Conservation (phyloP, 2,797 vertebrate genomes). For the Adrianichthys oophorus region DNA sequence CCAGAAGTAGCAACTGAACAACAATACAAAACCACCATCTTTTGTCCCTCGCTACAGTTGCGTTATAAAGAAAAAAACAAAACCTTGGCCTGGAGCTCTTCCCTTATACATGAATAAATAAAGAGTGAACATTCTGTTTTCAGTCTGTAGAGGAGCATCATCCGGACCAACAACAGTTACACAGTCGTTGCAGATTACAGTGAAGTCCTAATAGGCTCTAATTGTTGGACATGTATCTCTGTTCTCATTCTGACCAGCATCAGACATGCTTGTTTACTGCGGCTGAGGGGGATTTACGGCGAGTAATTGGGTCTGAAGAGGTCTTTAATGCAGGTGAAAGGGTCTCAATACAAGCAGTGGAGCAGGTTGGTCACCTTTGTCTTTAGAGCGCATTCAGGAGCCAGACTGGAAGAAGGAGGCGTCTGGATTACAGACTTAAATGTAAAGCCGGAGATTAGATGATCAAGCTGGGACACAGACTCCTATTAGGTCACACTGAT, state of each 20-base stretch:
- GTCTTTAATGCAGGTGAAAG: conserved; percentile 39
- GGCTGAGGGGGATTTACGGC: conserved; percentile 36
- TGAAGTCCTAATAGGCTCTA: conserved; percentile 53
- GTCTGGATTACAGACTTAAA: conserved; percentile 70
- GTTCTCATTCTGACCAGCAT: conserved; percentile 30
- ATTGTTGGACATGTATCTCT: conserved; percentile 42
- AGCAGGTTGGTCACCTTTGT: conserved; percentile 30
- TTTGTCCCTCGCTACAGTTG: too few relatives aligned
- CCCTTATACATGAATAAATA: too few relatives aligned
- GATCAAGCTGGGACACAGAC: conserved; percentile 46
- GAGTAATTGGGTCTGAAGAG: conserved; percentile 24
- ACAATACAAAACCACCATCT: too few relatives aligned
- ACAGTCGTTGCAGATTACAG: conserved; percentile 56
- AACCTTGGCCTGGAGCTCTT: too few relatives aligned
- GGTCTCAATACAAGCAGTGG: conserved; percentile 51
- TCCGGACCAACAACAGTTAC: conserved; percentile 22
- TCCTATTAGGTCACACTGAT: conserved; percentile 44
- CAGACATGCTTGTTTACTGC: conserved; percentile 17
- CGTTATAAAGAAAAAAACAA: too few relatives aligned
- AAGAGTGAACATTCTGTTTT: background rate
- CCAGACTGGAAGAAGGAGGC: conserved; percentile 37
- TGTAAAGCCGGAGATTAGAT: conserved; percentile 55
- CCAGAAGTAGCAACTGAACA: too few relatives aligned
- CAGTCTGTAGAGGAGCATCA: conserved; percentile 10
- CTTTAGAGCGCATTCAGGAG: conserved; percentile 35